Evolutionary conservation across 92 coral and sea anemone genomes (phyloP).

Genomic region (Parazoanthus atlanticus): DNA sequence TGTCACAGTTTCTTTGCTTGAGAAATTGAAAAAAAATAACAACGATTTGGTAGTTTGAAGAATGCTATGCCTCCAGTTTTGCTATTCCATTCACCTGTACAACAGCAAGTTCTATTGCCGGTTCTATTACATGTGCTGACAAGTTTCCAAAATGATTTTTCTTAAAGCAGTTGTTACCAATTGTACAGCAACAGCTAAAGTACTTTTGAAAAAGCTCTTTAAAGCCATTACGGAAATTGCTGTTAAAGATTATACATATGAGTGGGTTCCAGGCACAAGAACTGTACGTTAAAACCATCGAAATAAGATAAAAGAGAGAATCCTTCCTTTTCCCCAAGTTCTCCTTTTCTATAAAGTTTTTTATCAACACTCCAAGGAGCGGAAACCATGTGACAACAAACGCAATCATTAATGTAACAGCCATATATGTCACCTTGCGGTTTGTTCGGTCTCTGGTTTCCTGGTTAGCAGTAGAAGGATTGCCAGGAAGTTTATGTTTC

Average conservation of each 20-base stretch:
- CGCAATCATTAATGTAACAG: neutral
- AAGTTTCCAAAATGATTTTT: too few species aligned
- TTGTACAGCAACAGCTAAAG: neutral
- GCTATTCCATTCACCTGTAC: too few species aligned
- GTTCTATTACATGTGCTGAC: too few species aligned
- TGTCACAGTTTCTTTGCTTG: too few species aligned
- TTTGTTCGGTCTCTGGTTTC: slow-evolving; percentile 14
- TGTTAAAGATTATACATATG: neutral
- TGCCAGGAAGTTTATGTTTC: neutral
- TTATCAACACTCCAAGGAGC: neutral
- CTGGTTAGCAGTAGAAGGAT: slow-evolving; percentile 4
- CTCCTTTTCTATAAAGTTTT: neutral
- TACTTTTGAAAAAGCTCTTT: neutral
- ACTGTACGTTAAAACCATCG: neutral
- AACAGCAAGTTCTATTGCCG: too few species aligned
- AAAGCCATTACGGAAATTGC: neutral
- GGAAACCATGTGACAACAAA: neutral
- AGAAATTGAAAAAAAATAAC: too few species aligned
- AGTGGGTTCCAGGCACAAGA: neutral
- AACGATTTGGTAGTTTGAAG: too few species aligned
- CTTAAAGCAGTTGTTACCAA: neutral
- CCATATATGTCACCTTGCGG: slow-evolving; percentile 11
- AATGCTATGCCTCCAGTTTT: too few species aligned
- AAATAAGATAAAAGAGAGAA: neutral
- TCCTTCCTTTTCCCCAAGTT: neutral